phyloP scores from a whole-genome alignment of 2,888 invertebrate genomes.

The Mythimna ferrago region DNA sequence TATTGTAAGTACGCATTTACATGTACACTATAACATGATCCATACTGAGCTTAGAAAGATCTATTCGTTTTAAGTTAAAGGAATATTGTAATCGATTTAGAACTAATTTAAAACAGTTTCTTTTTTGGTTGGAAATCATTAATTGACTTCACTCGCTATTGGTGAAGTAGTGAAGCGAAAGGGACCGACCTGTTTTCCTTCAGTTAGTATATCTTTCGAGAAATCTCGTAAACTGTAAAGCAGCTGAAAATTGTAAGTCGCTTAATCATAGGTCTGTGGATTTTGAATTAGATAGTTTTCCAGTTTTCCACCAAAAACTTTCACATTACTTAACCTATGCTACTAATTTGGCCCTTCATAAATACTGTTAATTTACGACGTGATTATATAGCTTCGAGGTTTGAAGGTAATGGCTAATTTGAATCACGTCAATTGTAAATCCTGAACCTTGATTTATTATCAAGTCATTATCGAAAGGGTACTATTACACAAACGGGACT shows the following conservation, averaged over 20 bases:
- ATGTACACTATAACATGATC: conserved; percentile 12
- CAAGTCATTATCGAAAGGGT: conserved; percentile 60
- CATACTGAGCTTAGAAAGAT: not conserved
- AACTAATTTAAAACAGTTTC: not conserved
- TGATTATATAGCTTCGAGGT: conserved; percentile 24
- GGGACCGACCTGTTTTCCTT: too few species aligned
- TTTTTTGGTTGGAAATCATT: too few species aligned
- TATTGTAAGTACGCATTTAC: conserved; percentile 1
- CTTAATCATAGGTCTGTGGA: not conserved
- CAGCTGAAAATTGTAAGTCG: not conserved
- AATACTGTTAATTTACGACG: conserved; percentile 22
- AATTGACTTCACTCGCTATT: too few species aligned
- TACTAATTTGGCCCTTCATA: conserved; percentile 6
- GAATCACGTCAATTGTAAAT: conserved; percentile 56
- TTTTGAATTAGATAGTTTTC: not conserved
- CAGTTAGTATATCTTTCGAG: too few species aligned
- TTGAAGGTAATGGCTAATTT: conserved; percentile 52
- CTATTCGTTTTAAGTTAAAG: not conserved
- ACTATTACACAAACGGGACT: conserved; percentile 57
- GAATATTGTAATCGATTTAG: not conserved
- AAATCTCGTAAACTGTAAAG: not conserved
- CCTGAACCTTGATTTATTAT: conserved; percentile 63
- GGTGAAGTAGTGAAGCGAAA: too few species aligned
- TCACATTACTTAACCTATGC: not conserved
- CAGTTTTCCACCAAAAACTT: not conserved